Percentiles rank a stretch among this genome's conserved stretches.
phyloP scores from a whole-genome alignment of 2,797 vertebrate species.

The Natrix natrix region DNA sequence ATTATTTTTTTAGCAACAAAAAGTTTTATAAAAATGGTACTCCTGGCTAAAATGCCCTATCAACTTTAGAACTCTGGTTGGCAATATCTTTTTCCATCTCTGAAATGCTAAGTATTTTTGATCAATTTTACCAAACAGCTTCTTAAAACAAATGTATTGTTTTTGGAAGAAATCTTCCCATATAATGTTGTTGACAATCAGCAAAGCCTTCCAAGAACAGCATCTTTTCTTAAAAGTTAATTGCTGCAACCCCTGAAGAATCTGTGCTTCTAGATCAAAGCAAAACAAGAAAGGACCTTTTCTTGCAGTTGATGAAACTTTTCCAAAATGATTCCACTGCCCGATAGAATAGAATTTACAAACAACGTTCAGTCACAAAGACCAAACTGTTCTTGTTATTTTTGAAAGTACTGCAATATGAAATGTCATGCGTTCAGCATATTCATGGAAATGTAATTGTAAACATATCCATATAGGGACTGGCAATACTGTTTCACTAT shows the following conservation, averaged over 20 bases:
- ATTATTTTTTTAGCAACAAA: constrained; percentile 27
- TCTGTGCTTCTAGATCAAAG: not conserved
- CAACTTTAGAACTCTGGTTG: not conserved
- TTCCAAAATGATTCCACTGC: not conserved
- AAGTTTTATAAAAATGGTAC: constrained; percentile 5
- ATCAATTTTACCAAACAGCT: not conserved
- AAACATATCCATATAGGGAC: not conserved
- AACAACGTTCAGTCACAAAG: not conserved
- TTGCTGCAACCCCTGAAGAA: not conserved
- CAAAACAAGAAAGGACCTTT: not conserved
- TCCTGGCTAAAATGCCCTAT: not conserved
- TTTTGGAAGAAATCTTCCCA: not conserved
- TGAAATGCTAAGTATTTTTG: not conserved
- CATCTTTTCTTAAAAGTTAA: not conserved
- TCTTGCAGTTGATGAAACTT: not conserved
- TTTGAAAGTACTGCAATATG: not conserved
- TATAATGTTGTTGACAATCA: not conserved
- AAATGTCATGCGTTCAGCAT: not conserved
- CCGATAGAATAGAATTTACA: not conserved
- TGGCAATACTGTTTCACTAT: not conserved
- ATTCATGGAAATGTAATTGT: not conserved
- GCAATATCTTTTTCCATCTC: not conserved
- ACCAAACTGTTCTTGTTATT: not conserved
- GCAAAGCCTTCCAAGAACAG: not conserved
- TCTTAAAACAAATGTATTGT: not conserved